Conservation (phyloP, 2,113 vertebrate genomes). For the Salvator merianae region DNA sequence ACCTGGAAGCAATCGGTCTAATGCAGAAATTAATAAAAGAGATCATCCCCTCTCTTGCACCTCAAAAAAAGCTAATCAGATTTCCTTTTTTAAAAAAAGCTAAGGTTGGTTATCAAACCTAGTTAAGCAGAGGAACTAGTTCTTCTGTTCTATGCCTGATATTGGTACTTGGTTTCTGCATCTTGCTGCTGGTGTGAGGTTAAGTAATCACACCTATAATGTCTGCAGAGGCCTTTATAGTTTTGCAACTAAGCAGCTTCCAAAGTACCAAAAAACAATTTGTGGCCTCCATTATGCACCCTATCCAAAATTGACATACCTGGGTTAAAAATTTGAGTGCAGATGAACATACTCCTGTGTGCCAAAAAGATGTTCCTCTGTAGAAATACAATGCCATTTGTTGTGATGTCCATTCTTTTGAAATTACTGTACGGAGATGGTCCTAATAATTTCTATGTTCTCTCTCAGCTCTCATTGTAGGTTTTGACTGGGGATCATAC, state of each 20-base stretch:
- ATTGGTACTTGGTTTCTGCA: not conserved
- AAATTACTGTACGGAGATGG: not conserved
- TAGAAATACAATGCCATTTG: too few species aligned
- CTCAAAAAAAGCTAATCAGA: not conserved
- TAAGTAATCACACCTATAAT: not conserved
- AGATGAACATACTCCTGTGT: not conserved
- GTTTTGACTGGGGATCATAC: slow-evolving; percentile 92
- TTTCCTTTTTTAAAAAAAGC: not conserved
- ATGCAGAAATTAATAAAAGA: not conserved
- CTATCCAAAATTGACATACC: too few species aligned
- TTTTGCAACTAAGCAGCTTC: too few species aligned
- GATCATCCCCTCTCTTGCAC: not conserved
- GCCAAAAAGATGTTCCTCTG: not conserved
- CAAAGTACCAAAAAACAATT: too few species aligned
- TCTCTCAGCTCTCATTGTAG: slow-evolving; percentile 68
- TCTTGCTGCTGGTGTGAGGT: not conserved
- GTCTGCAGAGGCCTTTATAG: not conserved
- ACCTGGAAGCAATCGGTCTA: not conserved
- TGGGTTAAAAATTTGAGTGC: not conserved
- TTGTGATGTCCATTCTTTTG: too few species aligned
- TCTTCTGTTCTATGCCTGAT: not conserved
- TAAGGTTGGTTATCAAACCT: not conserved
- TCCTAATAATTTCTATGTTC: not conserved
- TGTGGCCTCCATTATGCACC: too few species aligned
- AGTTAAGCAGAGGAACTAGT: too few species aligned